These are phyloP conservation scores for Macquaria australasica DNA, from an alignment of 2,113 vertebrate genomes.

Conservation along the genomic window DNA sequence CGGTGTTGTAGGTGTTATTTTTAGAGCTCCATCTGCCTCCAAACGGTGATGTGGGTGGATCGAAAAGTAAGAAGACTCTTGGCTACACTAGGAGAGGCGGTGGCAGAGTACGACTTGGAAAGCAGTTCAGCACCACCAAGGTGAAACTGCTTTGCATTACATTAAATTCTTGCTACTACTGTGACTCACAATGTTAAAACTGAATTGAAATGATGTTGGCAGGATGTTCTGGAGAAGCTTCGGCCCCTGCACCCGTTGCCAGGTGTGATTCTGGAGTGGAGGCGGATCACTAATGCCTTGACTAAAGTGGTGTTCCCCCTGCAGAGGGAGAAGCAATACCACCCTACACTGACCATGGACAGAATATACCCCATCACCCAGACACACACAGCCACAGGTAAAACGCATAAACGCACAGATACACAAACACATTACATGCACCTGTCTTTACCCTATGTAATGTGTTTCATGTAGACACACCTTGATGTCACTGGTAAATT, in stretches of 20 bases:
- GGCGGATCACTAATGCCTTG: conserved; percentile 94
- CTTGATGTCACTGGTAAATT: background rate
- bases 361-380: conserved; percentile 93
- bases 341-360: conserved; percentile 90
- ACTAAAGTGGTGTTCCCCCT: conserved; percentile 96
- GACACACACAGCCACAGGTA: conserved; percentile 96
- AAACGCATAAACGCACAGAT: background rate
- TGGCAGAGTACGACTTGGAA: conserved; percentile 83
- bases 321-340: conserved; percentile 90
- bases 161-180: background rate
- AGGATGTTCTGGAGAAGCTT: conserved; percentile 95
- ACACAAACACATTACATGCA: background rate
- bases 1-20: conserved; percentile 89
- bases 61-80: conserved; percentile 91
- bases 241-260: conserved; percentile 91
- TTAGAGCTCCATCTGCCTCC: conserved; percentile 94
- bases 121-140: conserved; percentile 96
- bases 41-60: conserved; percentile 86
- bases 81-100: conserved; percentile 89
- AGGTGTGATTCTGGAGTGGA: conserved; percentile 95
- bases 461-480: background rate
- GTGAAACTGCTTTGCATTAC: conserved; percentile 71
- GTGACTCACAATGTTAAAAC: background rate
- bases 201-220: conserved; percentile 50
- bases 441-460: background rate